phyloP scores from a whole-genome alignment of 2,113 vertebrate species.

The Alces alces region DNA sequence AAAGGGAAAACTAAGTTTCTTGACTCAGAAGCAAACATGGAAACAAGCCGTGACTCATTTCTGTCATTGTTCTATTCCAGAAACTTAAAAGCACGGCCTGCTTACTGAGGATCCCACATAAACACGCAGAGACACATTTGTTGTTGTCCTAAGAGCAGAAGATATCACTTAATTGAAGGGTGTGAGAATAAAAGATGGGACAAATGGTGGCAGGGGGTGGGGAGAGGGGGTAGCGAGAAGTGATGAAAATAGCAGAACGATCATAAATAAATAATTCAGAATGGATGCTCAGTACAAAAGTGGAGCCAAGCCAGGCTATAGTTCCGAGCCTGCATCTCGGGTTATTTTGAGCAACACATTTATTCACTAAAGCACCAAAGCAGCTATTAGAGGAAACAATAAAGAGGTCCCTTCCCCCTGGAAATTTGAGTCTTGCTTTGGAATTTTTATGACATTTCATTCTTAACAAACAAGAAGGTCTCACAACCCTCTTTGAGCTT shows the following conservation, averaged over 20 bases:
- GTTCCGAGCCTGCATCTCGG: neutral
- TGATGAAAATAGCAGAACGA: slow-evolving; percentile 22
- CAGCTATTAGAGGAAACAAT: slow-evolving; percentile 57
- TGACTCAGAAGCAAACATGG: slow-evolving; percentile 43
- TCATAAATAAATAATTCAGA: slow-evolving; percentile 21
- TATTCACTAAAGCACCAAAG: slow-evolving; percentile 38
- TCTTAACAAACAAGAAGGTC: slow-evolving; percentile 60
- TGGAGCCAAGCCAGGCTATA: neutral
- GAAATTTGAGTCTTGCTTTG: slow-evolving; percentile 63
- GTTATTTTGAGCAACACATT: slow-evolving; percentile 44
- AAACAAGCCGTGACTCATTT: slow-evolving; percentile 47
- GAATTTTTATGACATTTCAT: slow-evolving; percentile 74
- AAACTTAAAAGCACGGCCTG: slow-evolving; percentile 12
- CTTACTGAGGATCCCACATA: neutral
- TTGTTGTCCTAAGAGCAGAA: slow-evolving; percentile 1
- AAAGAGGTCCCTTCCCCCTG: slow-evolving; percentile 44
- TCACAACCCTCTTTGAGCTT: slow-evolving; percentile 41
- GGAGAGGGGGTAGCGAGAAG: neutral
- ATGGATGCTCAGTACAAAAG: slow-evolving; percentile 1
- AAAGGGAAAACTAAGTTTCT: slow-evolving; percentile 20
- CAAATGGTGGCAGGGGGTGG: neutral
- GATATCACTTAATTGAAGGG: slow-evolving; percentile 21
- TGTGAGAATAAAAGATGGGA: slow-evolving; percentile 33
- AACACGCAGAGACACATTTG: slow-evolving; percentile 11
- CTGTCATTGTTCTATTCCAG: slow-evolving; percentile 34